phyloP scores from a whole-genome alignment of 2,113 vertebrate genomes.

The Hucho hucho region DNA sequence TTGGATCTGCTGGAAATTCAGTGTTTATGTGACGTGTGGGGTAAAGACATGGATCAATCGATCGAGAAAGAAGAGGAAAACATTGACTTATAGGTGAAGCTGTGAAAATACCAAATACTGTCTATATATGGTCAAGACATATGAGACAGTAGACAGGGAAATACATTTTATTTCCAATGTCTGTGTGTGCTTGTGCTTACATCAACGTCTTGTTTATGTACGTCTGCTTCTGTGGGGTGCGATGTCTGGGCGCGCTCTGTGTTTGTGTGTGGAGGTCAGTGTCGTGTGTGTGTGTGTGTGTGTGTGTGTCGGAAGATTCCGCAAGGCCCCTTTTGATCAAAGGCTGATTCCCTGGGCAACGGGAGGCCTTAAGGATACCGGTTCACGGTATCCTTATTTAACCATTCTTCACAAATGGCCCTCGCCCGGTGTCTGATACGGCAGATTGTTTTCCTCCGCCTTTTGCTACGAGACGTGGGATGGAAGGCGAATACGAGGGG shows the following conservation, averaged over 20 bases:
- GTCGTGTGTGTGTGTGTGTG: constrained; percentile 45
- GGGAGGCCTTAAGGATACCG: constrained; percentile 34
- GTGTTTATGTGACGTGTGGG: neutral
- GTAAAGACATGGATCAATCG: neutral
- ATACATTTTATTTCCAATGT: neutral
- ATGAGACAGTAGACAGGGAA: neutral
- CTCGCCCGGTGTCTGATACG: constrained; percentile 45
- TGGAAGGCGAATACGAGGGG: constrained; percentile 42
- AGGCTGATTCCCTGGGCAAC: constrained; percentile 48
- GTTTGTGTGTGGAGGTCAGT: constrained; percentile 22
- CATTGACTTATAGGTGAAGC: neutral
- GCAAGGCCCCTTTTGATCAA: constrained; percentile 54
- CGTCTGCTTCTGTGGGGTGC: neutral
- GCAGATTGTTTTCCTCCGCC: constrained; percentile 39
- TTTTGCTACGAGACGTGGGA: constrained; percentile 56
- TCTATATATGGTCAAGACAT: neutral
- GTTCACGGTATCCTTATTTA: constrained; percentile 63
- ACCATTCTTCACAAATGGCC: constrained; percentile 51
- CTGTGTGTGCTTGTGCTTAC: neutral
- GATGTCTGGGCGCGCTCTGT: neutral
- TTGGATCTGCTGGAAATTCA: constrained; percentile 45
- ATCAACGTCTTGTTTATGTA: neutral
- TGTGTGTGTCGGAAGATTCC: constrained; percentile 37
- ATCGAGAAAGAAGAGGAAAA: neutral
- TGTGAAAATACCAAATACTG: neutral